Evolutionary conservation across 2,113 vertebrate species (phyloP).

Genomic region (Perca schrenkii): DNA sequence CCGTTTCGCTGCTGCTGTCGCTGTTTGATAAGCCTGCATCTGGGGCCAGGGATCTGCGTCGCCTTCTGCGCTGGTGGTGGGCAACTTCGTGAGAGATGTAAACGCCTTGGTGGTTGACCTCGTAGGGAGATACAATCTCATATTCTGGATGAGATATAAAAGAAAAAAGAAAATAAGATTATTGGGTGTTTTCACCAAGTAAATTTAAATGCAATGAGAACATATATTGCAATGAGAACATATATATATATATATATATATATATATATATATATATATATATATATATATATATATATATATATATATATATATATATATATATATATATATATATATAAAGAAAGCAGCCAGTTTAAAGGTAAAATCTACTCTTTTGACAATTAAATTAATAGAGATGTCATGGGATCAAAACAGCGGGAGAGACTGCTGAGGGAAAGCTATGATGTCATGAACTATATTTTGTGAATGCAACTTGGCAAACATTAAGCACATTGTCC

Average conservation of each 20-base stretch:
- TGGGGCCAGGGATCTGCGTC: conserved; percentile 68
- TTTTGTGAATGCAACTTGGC: conserved; percentile 12
- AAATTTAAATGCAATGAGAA: neutral
- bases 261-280: too few species aligned
- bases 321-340: too few species aligned
- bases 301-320: too few species aligned
- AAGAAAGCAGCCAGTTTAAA: neutral
- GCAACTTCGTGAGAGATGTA: conserved; percentile 86
- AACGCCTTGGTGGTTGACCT: conserved; percentile 85
- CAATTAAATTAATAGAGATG: neutral
- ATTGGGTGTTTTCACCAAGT: neutral
- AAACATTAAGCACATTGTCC: conserved; percentile 3
- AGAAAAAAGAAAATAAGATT: neutral
- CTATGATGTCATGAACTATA: neutral
- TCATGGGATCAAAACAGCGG: neutral
- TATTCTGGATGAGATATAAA: conserved; percentile 83
- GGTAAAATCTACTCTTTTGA: neutral
- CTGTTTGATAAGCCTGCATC: conserved; percentile 28
- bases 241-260: neutral
- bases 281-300: too few species aligned
- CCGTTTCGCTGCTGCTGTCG: conserved; percentile 32
- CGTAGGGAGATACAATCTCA: conserved; percentile 89
- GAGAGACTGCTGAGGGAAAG: neutral
- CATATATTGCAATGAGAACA: neutral
- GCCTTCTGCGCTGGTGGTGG: conserved; percentile 83